phyloP scores from a whole-genome alignment of 2,797 vertebrate genomes.

The Sarcoramphus papa region DNA sequence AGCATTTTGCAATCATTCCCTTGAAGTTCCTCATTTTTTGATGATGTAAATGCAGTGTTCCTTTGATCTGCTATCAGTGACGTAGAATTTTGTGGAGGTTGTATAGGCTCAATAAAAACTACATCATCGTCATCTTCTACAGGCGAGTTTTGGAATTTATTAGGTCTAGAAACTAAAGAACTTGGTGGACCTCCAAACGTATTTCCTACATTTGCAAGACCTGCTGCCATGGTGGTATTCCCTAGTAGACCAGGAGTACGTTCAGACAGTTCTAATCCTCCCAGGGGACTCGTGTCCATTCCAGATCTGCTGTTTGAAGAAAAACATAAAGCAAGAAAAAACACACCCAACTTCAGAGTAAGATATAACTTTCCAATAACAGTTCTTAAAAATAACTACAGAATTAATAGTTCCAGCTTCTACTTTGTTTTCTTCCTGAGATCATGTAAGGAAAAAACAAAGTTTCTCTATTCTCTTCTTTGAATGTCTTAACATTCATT shows the following conservation, averaged over 20 bases:
- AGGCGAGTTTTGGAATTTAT: conserved; percentile 72
- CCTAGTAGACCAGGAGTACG: conserved; percentile 68
- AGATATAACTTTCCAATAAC: not conserved
- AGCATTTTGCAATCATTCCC: conserved; percentile 75
- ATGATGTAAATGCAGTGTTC: conserved; percentile 68
- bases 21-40: conserved; percentile 74
- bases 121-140: conserved; percentile 93
- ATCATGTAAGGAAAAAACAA: not conserved
- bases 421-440: not conserved
- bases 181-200: conserved; percentile 77
- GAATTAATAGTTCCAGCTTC: not conserved
- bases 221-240: conserved; percentile 84
- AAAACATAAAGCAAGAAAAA: conserved; percentile 42
- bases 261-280: conserved; percentile 79
- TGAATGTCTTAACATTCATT: not conserved
- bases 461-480: not conserved
- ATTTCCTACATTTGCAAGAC: conserved; percentile 82
- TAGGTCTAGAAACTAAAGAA: conserved; percentile 79
- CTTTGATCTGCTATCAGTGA: conserved; percentile 71
- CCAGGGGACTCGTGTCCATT: conserved; percentile 84
- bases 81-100: conserved; percentile 73
- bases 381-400: not conserved
- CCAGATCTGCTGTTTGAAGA: conserved; percentile 70
- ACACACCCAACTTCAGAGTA: conserved; percentile 1
- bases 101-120: conserved; percentile 87